Conservation (phyloP, 2,113 vertebrate species). For the Ageneiosus marmoratus region DNA sequence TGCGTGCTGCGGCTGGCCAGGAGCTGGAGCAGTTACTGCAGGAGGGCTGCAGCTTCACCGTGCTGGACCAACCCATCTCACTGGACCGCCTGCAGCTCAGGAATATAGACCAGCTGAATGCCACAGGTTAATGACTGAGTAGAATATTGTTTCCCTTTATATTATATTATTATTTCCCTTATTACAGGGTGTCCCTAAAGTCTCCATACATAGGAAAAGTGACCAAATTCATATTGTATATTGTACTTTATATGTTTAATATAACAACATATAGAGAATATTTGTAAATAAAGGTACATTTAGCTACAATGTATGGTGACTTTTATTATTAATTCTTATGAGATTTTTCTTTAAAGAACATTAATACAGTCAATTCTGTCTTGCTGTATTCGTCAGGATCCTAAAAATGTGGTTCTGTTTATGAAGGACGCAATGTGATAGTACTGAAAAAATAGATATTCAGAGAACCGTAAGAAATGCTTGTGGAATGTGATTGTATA, state of each 20-base stretch:
- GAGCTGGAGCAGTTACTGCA: conserved; percentile 83
- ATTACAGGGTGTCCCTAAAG: too few species aligned
- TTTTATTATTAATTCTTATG: not conserved
- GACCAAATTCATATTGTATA: too few species aligned
- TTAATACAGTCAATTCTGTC: not conserved
- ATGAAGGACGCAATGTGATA: not conserved
- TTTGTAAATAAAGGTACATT: too few species aligned
- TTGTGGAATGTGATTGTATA: not conserved
- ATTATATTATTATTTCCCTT: not conserved
- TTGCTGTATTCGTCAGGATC: not conserved
- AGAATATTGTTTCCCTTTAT: not conserved
- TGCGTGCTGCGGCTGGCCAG: conserved; percentile 73
- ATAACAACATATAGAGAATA: too few species aligned
- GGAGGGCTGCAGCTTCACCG: conserved; percentile 81
- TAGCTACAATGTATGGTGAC: too few species aligned
- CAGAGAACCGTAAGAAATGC: not conserved
- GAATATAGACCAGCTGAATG: conserved; percentile 80
- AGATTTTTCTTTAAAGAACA: not conserved
- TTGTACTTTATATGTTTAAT: too few species aligned
- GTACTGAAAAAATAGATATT: not conserved
- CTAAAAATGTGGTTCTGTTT: not conserved
- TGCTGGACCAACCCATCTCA: conserved; percentile 86
- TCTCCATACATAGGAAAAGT: too few species aligned
- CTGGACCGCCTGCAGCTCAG: conserved; percentile 83
- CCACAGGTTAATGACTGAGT: conserved; percentile 63